Evolutionary conservation across 1,140 invertebrate species (phyloP).

Genomic region (Schlechtendalia chinensis): DNA sequence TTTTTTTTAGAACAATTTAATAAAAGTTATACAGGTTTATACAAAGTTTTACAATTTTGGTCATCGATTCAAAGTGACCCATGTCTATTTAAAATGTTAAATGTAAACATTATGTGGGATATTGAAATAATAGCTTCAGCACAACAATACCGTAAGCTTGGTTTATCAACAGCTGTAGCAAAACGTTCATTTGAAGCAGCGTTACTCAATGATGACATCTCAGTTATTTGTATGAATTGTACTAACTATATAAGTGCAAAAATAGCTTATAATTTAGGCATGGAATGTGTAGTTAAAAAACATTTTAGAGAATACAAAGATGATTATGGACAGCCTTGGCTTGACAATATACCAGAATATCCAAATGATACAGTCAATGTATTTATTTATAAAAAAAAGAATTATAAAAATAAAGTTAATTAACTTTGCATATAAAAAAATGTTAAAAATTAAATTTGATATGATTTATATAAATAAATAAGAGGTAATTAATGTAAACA

Average conservation of each 20-base stretch:
- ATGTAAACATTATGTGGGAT: conserved; percentile 31
- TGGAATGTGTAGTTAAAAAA: conserved; percentile 37
- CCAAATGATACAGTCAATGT: conserved; percentile 19
- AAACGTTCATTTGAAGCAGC: conserved; percentile 23
- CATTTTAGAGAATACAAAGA: conserved; percentile 34
- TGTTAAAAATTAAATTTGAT: background rate
- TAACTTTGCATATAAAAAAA: background rate
- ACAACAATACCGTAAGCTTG: conserved; percentile 27
- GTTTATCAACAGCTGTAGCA: conserved; percentile 13
- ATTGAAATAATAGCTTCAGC: conserved; percentile 28
- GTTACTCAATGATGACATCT: conserved; percentile 27
- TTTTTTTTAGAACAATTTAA: conserved; percentile 9
- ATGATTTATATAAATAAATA: background rate
- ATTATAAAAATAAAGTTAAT: background rate
- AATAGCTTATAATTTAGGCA: conserved; percentile 27
- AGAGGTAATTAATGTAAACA: background rate
- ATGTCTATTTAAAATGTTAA: conserved; percentile 39
- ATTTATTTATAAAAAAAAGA: conserved; percentile 24
- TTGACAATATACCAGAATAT: conserved; percentile 14
- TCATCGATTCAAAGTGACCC: conserved; percentile 16
- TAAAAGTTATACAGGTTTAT: background rate
- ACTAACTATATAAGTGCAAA: conserved; percentile 24
- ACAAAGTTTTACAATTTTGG: conserved; percentile 9
- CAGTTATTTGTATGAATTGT: conserved; percentile 34
- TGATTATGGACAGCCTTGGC: conserved; percentile 1